These are phyloP conservation scores for Melieria crassipennis DNA, from an alignment of 2,888 invertebrate genomes.

Conservation along the genomic window DNA sequence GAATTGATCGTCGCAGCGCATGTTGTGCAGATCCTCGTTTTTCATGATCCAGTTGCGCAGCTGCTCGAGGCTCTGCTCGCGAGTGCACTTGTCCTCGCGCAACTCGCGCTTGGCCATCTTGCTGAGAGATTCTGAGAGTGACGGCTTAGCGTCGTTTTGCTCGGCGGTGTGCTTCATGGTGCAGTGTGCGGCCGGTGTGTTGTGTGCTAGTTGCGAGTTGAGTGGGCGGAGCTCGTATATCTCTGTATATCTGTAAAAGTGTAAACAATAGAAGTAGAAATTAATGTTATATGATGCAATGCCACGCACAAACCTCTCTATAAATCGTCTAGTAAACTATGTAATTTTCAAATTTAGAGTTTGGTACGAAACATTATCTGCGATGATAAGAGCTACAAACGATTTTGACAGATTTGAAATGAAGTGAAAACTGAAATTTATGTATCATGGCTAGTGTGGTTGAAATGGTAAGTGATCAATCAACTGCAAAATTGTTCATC, in stretches of 20 bases:
- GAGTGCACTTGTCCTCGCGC: constrained; percentile 74
- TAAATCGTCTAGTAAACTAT: not conserved
- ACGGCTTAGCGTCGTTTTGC: not conserved
- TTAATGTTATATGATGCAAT: not conserved
- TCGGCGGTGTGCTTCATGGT: constrained; percentile 35
- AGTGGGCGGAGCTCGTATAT: not conserved
- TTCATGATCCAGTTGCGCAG: constrained; percentile 77
- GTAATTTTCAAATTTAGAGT: not conserved
- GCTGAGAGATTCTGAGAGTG: constrained; percentile 51
- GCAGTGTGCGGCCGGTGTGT: constrained; percentile 31
- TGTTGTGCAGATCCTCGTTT: constrained; percentile 75
- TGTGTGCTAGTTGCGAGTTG: not conserved
- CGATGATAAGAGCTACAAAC: too few relatives aligned
- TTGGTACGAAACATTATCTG: not conserved
- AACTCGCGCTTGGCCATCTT: constrained; percentile 74
- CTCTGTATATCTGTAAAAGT: not conserved
- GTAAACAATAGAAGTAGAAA: not conserved
- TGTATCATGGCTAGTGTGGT: too few relatives aligned
- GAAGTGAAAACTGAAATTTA: too few relatives aligned
- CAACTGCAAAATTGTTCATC: too few relatives aligned
- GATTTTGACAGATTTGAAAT: too few relatives aligned
- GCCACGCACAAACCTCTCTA: not conserved
- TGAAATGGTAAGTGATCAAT: too few relatives aligned
- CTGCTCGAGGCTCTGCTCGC: constrained; percentile 73
- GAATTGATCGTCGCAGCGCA: constrained; percentile 77